phyloP scores from a whole-genome alignment of 2,888 invertebrate species.

The Pristionchus mayeri region DNA sequence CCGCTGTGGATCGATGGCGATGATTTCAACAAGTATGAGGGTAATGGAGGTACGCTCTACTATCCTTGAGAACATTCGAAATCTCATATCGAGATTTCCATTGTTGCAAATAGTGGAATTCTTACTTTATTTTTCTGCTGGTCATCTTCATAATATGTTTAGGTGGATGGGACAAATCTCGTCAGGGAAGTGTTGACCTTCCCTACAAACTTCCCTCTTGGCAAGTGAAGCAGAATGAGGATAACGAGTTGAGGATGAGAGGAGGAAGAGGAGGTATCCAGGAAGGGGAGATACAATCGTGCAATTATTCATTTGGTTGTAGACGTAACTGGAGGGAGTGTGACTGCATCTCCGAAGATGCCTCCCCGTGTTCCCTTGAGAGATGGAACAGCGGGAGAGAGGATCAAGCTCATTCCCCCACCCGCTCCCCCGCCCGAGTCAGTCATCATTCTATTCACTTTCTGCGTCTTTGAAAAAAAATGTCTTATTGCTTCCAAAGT shows the following conservation, averaged over 20 bases:
- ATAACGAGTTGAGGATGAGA: slow-evolving; percentile 12
- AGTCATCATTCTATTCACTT: neutral
- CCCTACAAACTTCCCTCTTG: neutral
- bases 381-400: neutral
- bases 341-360: neutral
- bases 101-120: no score
- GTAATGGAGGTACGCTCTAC: neutral
- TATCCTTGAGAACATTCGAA: no score
- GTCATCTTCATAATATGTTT: no score
- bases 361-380: neutral
- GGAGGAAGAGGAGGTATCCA: neutral
- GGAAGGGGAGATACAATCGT: neutral
- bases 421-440: slow-evolving; percentile 49
- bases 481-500: no score
- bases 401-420: slow-evolving; percentile 48
- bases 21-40: neutral
- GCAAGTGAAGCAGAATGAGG: neutral
- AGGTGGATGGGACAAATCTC: slow-evolving; percentile 12
- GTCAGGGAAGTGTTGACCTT: neutral
- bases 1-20: slow-evolving; percentile 24
- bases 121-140: no score
- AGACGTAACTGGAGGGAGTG: neutral
- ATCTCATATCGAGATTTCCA: no score
- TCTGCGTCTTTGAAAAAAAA: no score
- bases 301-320: neutral